phyloP scores from a whole-genome alignment of 53 echinoderm and acorn worm species.

The Apostichopus leukothele region DNA sequence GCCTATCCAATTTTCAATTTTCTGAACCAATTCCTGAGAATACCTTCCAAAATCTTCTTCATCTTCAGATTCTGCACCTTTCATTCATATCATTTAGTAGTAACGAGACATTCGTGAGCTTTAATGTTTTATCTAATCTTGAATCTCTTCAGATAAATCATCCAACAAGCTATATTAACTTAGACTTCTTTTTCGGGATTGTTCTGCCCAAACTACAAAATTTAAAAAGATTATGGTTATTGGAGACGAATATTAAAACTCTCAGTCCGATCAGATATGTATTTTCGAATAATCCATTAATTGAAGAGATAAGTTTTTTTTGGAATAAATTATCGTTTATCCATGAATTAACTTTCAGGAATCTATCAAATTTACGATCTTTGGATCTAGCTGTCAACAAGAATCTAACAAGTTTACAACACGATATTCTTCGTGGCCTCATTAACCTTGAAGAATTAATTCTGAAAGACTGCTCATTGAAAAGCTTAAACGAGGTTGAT shows the following conservation, averaged over 20 bases:
- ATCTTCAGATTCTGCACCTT: background rate
- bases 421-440: background rate
- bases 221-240: background rate
- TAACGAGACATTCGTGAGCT: slow-evolving; percentile 12
- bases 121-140: background rate
- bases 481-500: background rate
- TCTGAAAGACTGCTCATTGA: slow-evolving; percentile 7
- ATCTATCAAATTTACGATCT: background rate
- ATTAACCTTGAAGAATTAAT: background rate
- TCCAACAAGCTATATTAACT: background rate
- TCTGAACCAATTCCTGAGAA: background rate
- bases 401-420: background rate
- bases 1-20: slow-evolving; percentile 24
- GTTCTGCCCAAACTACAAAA: background rate
- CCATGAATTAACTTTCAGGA: background rate
- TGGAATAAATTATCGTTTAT: background rate
- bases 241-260: background rate
- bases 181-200: background rate
- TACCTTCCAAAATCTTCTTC: background rate
- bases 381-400: background rate
- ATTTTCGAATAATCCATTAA: background rate
- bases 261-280: background rate
- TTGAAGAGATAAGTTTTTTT: background rate
- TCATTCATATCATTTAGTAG: background rate
- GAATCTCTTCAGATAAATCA: background rate